Evolutionary conservation across 2,888 invertebrate species (phyloP).

Genomic region (Phyto melanocephala): DNA sequence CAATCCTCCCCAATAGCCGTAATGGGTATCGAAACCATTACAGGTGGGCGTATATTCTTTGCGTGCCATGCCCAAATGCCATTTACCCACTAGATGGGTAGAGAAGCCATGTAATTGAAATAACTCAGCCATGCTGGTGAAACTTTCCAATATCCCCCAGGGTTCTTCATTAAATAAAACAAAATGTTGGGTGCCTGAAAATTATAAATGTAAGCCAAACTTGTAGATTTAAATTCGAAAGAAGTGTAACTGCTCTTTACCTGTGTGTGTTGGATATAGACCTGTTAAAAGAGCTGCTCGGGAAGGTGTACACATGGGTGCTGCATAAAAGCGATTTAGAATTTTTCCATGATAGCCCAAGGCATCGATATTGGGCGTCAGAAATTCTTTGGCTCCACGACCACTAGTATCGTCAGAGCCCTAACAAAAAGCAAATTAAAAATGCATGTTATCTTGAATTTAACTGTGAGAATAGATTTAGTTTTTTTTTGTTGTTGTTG

Average conservation of each 20-base stretch:
- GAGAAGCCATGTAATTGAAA: slow-evolving; percentile 86
- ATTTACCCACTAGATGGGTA: slow-evolving; percentile 93
- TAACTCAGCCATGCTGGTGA: slow-evolving; percentile 85
- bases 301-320: slow-evolving; percentile 92
- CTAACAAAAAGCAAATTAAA: slow-evolving; percentile 78
- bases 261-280: slow-evolving; percentile 90
- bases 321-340: slow-evolving; percentile 88
- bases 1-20: slow-evolving; percentile 90
- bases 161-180: slow-evolving; percentile 85
- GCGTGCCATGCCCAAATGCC: slow-evolving; percentile 91
- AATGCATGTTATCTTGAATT: too few relatives aligned
- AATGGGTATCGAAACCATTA: slow-evolving; percentile 89
- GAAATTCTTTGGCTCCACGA: slow-evolving; percentile 91
- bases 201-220: neutral
- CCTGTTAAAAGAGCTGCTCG: slow-evolving; percentile 90
- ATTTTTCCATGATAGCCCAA: slow-evolving; percentile 91
- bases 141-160: slow-evolving; percentile 84
- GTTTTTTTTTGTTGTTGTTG: too few relatives aligned
- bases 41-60: slow-evolving; percentile 82
- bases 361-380: slow-evolving; percentile 94
- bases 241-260: slow-evolving; percentile 71
- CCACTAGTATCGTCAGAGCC: slow-evolving; percentile 96
- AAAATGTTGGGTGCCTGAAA: slow-evolving; percentile 85
- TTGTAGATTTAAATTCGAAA: too few relatives aligned
- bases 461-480: too few relatives aligned